Percentiles rank a stretch among this genome's conserved stretches.
Evolutionary conservation across 2,888 invertebrate genomes (phyloP).

Genomic region (Exocentrus adspersus): DNA sequence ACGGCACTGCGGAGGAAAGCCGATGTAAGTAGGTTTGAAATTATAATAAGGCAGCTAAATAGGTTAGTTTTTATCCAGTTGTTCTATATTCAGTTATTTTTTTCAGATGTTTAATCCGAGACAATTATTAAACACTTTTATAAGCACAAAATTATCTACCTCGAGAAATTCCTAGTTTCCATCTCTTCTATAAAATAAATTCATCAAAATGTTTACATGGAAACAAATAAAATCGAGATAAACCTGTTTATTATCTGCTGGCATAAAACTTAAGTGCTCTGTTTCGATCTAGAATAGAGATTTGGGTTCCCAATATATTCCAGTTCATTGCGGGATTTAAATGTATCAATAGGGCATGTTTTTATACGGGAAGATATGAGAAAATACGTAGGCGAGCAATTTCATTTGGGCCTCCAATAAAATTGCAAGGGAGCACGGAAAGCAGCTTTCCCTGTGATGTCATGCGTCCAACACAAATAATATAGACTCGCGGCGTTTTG

Average conservation of each 20-base stretch:
- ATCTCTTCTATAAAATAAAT: no score
- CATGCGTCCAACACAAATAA: conserved; percentile 53
- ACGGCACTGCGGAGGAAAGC: neutral
- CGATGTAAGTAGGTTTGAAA: neutral
- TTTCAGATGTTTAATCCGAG: no score
- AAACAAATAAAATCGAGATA: neutral
- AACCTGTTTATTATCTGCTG: conserved; percentile 6
- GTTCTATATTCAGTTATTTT: no score
- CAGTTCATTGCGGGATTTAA: conserved; percentile 21
- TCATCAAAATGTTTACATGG: no score
- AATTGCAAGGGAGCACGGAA: conserved; percentile 17
- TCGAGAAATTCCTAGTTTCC: no score
- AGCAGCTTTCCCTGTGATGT: conserved; percentile 33
- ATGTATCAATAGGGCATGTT: conserved; percentile 21
- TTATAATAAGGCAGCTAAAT: neutral
- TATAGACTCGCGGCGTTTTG: conserved; percentile 52
- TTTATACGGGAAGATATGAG: conserved; percentile 22
- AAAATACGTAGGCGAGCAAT: conserved; percentile 19
- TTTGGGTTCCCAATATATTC: conserved; percentile 4
- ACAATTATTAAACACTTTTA: no score
- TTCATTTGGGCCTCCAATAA: conserved; percentile 20
- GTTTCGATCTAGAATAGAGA: neutral
- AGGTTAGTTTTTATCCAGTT: no score
- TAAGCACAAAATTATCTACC: no score
- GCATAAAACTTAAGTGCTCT: neutral